Percentiles rank a stretch among this genome's conserved stretches.
Evolutionary conservation across 2,797 vertebrate species (phyloP).

Genomic region (Danio albolineatus): DNA sequence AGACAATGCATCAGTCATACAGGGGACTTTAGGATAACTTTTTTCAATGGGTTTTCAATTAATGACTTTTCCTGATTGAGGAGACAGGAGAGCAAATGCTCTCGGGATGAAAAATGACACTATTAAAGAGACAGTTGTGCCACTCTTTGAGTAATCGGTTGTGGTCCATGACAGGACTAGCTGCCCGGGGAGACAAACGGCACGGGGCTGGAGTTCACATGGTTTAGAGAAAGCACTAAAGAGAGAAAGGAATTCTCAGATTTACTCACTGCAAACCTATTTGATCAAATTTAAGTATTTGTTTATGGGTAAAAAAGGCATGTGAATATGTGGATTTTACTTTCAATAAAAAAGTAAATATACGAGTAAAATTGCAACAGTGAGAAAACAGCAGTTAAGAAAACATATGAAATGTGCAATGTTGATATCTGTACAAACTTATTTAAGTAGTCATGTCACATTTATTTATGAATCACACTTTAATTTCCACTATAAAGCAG

Average conservation of each 20-base stretch:
- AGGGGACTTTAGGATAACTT: constrained; percentile 21
- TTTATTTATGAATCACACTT: too few species aligned
- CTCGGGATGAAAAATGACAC: constrained; percentile 74
- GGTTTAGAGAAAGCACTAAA: not conserved
- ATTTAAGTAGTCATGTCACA: too few species aligned
- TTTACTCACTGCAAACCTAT: too few species aligned
- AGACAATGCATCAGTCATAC: constrained; percentile 21
- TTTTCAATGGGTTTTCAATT: constrained; percentile 59
- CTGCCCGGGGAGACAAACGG: constrained; percentile 66
- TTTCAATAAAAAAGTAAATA: too few species aligned
- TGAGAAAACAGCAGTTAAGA: too few species aligned
- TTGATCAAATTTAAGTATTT: too few species aligned
- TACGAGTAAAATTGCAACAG: too few species aligned
- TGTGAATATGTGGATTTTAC: too few species aligned
- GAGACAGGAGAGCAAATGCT: constrained; percentile 54
- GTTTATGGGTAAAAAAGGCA: too few species aligned
- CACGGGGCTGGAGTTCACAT: constrained; percentile 48
- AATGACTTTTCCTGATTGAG: constrained; percentile 61
- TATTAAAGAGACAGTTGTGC: constrained; percentile 74
- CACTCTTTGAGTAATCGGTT: constrained; percentile 75
- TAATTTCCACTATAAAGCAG: too few species aligned
- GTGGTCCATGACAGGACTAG: constrained; percentile 65
- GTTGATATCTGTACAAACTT: too few species aligned
- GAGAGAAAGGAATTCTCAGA: not conserved
- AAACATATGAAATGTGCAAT: too few species aligned